phyloP scores from a whole-genome alignment of 2,113 vertebrate genomes.

The Galemys pyrenaicus region DNA sequence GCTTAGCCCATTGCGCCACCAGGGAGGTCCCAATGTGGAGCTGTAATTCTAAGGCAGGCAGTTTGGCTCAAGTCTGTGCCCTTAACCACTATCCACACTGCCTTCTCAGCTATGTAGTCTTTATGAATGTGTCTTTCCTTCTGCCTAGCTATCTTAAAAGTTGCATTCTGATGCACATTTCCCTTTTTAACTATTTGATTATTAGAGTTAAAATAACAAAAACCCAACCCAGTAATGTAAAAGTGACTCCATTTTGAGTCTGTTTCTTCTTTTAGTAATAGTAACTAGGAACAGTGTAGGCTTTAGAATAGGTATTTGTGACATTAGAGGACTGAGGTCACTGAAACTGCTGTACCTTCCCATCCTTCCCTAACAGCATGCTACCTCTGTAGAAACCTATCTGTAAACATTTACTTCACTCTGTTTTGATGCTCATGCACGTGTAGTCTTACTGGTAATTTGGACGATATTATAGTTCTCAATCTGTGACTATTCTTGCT shows the following conservation, averaged over 20 bases:
- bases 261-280: not conserved
- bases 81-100: not conserved
- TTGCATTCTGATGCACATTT: not conserved
- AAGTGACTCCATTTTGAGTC: not conserved
- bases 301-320: not conserved
- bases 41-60: not conserved
- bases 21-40: too few species aligned
- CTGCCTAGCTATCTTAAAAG: not conserved
- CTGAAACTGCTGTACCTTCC: not conserved
- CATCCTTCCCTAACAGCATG: not conserved
- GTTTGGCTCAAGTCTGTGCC: not conserved
- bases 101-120: not conserved
- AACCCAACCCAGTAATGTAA: not conserved
- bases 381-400: not conserved
- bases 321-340: not conserved
- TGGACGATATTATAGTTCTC: not conserved
- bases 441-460: conserved; percentile 26
- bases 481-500: conserved; percentile 1
- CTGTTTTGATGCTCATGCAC: not conserved
- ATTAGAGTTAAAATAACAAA: not conserved
- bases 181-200: not conserved
- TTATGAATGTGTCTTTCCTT: not conserved
- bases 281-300: not conserved
- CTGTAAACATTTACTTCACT: not conserved
- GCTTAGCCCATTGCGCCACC: too few species aligned